Conservation (phyloP, 2,888 invertebrate genomes). For the Dimorphilus gyrociliatus region DNA sequence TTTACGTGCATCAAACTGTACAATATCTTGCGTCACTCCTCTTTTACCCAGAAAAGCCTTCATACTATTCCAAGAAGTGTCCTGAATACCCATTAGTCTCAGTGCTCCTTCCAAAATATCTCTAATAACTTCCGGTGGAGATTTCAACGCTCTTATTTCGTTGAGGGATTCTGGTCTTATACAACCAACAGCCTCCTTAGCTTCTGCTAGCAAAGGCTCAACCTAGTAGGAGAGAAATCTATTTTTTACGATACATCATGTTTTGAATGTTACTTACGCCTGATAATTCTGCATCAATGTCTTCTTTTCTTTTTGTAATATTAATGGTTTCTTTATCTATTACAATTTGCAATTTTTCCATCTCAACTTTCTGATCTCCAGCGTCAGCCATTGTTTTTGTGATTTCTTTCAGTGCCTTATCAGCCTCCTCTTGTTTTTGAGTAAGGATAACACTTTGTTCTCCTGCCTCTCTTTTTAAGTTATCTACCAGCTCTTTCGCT, state of each 20-base stretch:
- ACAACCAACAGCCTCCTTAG: constrained; percentile 81
- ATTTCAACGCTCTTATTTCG: constrained; percentile 74
- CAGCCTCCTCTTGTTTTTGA: constrained; percentile 71
- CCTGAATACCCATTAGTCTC: constrained; percentile 87
- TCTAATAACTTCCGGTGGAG: constrained; percentile 86
- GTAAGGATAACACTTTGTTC: constrained; percentile 56
- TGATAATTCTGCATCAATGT: constrained; percentile 74
- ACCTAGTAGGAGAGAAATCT: too few species aligned
- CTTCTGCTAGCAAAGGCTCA: constrained; percentile 71
- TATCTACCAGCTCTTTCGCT: constrained; percentile 66
- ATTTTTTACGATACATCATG: too few species aligned
- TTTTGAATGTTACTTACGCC: too few species aligned
- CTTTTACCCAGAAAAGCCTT: constrained; percentile 87
- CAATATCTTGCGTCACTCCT: constrained; percentile 88
- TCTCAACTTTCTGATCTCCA: constrained; percentile 74
- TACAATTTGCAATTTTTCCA: constrained; percentile 58
- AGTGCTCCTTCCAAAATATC: constrained; percentile 94
- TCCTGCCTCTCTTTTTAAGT: constrained; percentile 66
- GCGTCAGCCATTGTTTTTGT: constrained; percentile 76
- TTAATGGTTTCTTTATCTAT: constrained; percentile 72
- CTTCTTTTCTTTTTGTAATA: constrained; percentile 61
- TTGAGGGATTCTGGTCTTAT: constrained; percentile 83
- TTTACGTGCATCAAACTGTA: constrained; percentile 76
- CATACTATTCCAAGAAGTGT: constrained; percentile 99
- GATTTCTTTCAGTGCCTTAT: constrained; percentile 77